phyloP scores from a whole-genome alignment of 1,140 invertebrate genomes.

The Vanessa atalanta region DNA sequence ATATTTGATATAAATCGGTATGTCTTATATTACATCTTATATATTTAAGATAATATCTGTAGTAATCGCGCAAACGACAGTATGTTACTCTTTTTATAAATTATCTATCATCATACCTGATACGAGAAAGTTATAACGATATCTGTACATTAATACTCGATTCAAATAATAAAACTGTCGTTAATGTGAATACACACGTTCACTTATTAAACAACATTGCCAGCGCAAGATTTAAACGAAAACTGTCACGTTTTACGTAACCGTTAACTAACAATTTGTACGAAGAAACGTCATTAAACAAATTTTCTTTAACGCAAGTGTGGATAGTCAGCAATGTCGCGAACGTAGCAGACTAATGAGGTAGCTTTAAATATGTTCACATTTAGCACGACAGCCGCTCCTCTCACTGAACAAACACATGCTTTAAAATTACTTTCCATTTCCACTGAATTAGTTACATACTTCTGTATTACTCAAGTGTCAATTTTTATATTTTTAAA shows the following conservation, averaged over 20 bases:
- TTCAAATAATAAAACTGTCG: not conserved
- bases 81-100: not conserved
- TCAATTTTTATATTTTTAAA: no score
- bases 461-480: no score
- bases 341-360: conserved; percentile 16
- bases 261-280: no score
- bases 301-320: no score
- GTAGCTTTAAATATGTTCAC: conserved; percentile 64
- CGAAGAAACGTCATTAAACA: no score
- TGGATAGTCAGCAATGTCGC: not conserved
- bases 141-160: conserved; percentile 3
- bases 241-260: no score
- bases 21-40: not conserved
- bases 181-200: conserved; percentile 39
- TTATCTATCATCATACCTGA: not conserved
- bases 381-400: conserved; percentile 49
- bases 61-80: not conserved
- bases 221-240: no score
- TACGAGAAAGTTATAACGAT: not conserved
- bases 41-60: no score
- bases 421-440: conserved; percentile 38
- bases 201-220: no score
- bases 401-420: conserved; percentile 54
- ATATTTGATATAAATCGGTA: not conserved
- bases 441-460: no score